Evolutionary conservation across 1,140 invertebrate species (phyloP).

Genomic region (Zaprionus africanus): DNA sequence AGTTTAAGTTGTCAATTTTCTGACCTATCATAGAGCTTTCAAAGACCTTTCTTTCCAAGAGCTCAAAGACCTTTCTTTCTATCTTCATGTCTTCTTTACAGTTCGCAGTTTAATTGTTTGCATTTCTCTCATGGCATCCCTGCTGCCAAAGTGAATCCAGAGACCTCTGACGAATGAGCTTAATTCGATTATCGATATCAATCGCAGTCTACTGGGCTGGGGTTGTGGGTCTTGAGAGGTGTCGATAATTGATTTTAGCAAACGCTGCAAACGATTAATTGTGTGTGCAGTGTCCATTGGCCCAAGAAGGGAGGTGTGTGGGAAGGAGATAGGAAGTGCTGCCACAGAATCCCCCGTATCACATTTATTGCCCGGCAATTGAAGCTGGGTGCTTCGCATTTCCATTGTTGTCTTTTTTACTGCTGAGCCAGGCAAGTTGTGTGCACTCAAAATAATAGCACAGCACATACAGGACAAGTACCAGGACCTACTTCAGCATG

Average conservation of each 20-base stretch:
- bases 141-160: neutral
- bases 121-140: neutral
- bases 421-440: constrained; percentile 59
- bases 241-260: constrained; percentile 68
- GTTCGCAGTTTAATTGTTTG: neutral
- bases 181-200: constrained; percentile 65
- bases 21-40: too few relatives aligned
- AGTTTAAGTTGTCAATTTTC: too few relatives aligned
- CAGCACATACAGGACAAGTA: constrained; percentile 57
- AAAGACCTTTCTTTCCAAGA: too few relatives aligned
- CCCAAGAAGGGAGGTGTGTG: neutral
- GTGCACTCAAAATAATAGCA: constrained; percentile 77
- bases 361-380: constrained; percentile 61
- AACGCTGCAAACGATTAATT: constrained; percentile 68
- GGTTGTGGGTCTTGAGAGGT: neutral
- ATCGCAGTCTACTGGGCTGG: constrained; percentile 16
- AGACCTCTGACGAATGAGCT: neutral
- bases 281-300: constrained; percentile 22
- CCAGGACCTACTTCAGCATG: constrained; percentile 15
- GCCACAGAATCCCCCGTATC: constrained; percentile 23
- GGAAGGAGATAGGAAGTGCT: neutral
- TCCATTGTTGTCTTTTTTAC: constrained; percentile 64
- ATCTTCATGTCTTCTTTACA: neutral
- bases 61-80: too few relatives aligned
- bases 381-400: constrained; percentile 37